These are phyloP conservation scores for Troides helena DNA, from an alignment of 2,888 invertebrate species.

Conservation along the genomic window DNA sequence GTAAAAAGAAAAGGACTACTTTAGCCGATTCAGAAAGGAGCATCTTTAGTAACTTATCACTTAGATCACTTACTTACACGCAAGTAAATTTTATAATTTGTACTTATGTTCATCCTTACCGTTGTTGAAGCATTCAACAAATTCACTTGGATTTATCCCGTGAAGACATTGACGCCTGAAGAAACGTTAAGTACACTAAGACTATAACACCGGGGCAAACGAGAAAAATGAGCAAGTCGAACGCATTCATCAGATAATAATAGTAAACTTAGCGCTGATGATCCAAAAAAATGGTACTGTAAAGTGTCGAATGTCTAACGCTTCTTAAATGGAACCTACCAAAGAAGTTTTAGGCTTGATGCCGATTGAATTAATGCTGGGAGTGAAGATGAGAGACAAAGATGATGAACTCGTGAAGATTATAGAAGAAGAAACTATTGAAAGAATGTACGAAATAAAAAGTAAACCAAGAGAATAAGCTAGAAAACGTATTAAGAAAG, in stretches of 20 bases:
- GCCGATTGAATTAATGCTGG: not conserved
- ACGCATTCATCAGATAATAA: slow-evolving; percentile 32
- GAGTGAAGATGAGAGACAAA: not conserved
- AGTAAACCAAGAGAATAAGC: no score
- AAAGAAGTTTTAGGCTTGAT: slow-evolving; percentile 34
- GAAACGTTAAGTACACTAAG: slow-evolving; percentile 44
- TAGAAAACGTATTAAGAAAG: no score
- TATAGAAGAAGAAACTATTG: not conserved
- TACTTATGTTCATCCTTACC: not conserved
- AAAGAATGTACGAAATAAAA: no score
- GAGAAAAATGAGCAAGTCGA: slow-evolving; percentile 30
- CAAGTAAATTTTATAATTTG: no score
- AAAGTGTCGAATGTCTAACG: slow-evolving; percentile 28
- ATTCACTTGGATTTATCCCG: slow-evolving; percentile 47
- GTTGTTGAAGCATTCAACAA: slow-evolving; percentile 47
- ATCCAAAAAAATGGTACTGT: slow-evolving; percentile 30
- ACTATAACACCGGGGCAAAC: slow-evolving; percentile 32
- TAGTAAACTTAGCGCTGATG: slow-evolving; percentile 33
- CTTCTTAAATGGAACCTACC: slow-evolving; percentile 35
- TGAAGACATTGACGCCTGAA: slow-evolving; percentile 40
- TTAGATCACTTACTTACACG: not conserved
- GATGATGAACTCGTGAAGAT: not conserved
- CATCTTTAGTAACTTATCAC: no score
- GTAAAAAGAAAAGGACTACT: slow-evolving; percentile 45
- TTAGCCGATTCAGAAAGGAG: slow-evolving; percentile 8